These are phyloP conservation scores for Ambastaia sidthimunki DNA, from an alignment of 2,797 vertebrate genomes.

Conservation along the genomic window DNA sequence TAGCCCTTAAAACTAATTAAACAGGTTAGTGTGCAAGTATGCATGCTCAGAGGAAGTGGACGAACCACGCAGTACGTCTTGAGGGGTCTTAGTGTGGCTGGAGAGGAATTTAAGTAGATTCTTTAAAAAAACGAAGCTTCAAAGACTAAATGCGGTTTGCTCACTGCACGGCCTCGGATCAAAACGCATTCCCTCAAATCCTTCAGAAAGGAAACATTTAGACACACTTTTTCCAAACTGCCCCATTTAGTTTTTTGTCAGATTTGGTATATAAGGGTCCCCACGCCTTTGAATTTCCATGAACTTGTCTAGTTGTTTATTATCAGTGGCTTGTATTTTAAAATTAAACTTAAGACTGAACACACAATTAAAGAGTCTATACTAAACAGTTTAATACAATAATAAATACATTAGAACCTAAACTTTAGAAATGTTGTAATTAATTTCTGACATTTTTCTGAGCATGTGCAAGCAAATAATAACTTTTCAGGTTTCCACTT, in stretches of 20 bases:
- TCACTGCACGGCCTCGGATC: conserved; percentile 60
- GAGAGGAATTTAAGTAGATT: conserved; percentile 57
- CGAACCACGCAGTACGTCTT: conserved; percentile 38
- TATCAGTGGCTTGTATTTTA: not conserved
- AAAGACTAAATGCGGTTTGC: conserved; percentile 62
- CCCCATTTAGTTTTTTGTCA: not conserved
- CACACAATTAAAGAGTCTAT: too few relatives aligned
- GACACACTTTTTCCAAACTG: not conserved
- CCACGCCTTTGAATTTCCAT: not conserved
- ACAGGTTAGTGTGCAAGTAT: conserved; percentile 33
- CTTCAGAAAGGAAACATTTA: conserved; percentile 72
- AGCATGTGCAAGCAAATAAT: not conserved
- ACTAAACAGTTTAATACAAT: too few relatives aligned
- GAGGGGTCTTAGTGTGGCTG: conserved; percentile 43
- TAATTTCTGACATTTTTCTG: too few relatives aligned
- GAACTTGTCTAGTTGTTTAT: not conserved
- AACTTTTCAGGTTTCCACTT: not conserved
- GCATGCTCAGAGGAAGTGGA: conserved; percentile 48
- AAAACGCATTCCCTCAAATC: conserved; percentile 70
- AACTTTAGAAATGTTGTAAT: too few relatives aligned
- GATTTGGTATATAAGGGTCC: not conserved
- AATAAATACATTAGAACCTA: too few relatives aligned
- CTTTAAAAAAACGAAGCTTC: conserved; percentile 53
- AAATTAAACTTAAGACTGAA: not conserved
- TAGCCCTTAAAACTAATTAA: conserved; percentile 53